Percentiles rank a stretch among this genome's conserved stretches.
phyloP scores from a whole-genome alignment of 2,797 vertebrate genomes.

The Sphaeramia orbicularis region DNA sequence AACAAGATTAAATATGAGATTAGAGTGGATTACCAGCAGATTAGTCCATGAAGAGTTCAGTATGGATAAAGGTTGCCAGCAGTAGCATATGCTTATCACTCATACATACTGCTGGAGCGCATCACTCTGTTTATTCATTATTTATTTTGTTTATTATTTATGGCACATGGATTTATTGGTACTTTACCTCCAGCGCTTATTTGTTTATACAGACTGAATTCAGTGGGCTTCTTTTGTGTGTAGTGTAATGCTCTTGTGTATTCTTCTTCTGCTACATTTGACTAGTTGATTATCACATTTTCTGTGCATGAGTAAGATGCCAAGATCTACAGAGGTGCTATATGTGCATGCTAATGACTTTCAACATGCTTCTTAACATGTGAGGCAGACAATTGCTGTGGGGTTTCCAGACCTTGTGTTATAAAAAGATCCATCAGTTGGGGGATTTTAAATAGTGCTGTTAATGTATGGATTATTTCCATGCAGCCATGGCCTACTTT shows the following conservation, averaged over 20 bases:
- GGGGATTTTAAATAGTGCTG: background rate
- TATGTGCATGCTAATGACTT: slow-evolving; percentile 59
- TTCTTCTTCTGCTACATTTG: slow-evolving; percentile 21
- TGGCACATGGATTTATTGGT: background rate
- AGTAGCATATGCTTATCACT: slow-evolving; percentile 21
- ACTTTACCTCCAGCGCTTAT: background rate
- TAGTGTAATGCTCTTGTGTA: slow-evolving; percentile 13
- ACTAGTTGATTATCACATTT: slow-evolving; percentile 53
- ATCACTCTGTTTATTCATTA: slow-evolving; percentile 4
- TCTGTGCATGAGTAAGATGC: slow-evolving; percentile 32
- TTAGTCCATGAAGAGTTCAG: slow-evolving; percentile 56
- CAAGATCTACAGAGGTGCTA: slow-evolving; percentile 44
- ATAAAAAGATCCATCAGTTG: slow-evolving; percentile 1
- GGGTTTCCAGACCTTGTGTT: slow-evolving; percentile 8
- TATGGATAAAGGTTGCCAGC: slow-evolving; percentile 59
- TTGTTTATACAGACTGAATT: slow-evolving; percentile 1
- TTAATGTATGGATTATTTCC: slow-evolving; percentile 12
- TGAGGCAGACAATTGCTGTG: background rate
- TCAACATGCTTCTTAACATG: slow-evolving; percentile 34
- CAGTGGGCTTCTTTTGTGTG: slow-evolving; percentile 10
- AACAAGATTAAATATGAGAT: slow-evolving; percentile 71
- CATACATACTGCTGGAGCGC: slow-evolving; percentile 6
- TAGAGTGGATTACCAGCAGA: slow-evolving; percentile 69
- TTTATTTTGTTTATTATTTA: slow-evolving; percentile 2
- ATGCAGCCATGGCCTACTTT: slow-evolving; percentile 51